Conservation (phyloP, 2,113 vertebrate species). For the Mohoua ochrocephala region DNA sequence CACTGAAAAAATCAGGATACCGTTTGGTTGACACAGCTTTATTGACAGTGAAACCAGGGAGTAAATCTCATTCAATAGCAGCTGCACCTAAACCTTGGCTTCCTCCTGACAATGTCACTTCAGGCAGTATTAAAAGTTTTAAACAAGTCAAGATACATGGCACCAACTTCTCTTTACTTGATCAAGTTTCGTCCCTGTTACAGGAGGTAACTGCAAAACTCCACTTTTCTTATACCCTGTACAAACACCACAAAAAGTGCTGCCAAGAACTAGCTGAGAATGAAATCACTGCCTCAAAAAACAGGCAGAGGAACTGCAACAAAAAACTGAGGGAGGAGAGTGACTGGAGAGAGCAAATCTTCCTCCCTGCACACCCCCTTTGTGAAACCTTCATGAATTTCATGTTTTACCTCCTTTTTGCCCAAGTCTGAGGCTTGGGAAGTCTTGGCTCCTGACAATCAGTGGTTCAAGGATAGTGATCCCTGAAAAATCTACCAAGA, state of each 20-base stretch:
- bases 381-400: not conserved
- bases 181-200: not conserved
- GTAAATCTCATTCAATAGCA: not conserved
- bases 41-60: not conserved
- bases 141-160: fast-evolving
- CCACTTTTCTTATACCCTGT: fast-evolving
- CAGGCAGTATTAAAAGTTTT: not conserved
- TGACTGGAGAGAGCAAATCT: not conserved
- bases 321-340: not conserved
- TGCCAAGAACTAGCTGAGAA: not conserved
- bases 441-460: not conserved
- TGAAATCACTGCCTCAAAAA: not conserved
- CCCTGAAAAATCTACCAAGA: not conserved
- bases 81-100: not conserved
- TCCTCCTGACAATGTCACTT: not conserved
- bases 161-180: not conserved
- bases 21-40: fast-evolving
- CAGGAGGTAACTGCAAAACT: not conserved
- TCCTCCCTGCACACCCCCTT: not conserved
- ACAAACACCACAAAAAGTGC: not conserved
- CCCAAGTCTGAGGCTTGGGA: not conserved
- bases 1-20: not conserved
- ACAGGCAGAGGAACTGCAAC: not conserved
- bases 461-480: not conserved
- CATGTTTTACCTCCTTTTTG: not conserved